These are phyloP conservation scores for Callocephalon fimbriatum DNA, from an alignment of 2,113 vertebrate genomes.

Conservation along the genomic window DNA sequence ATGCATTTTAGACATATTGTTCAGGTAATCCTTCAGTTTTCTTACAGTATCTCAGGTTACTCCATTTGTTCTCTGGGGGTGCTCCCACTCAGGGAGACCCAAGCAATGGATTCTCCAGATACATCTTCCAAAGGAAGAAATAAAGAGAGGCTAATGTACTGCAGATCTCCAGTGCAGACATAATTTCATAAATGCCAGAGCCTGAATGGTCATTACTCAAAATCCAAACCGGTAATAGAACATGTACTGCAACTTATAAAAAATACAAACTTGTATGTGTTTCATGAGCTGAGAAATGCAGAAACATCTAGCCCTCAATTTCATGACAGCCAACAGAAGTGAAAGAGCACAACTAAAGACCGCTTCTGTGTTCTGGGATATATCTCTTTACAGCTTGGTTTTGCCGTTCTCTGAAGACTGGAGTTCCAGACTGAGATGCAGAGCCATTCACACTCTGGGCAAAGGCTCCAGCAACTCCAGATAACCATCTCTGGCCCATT, in stretches of 20 bases:
- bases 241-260: not conserved
- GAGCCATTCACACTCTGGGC: not conserved
- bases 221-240: conserved; percentile 54
- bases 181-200: conserved; percentile 47
- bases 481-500: not conserved
- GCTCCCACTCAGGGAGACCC: not conserved
- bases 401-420: not conserved
- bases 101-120: not conserved
- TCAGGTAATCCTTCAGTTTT: not conserved
- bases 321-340: conserved; percentile 24
- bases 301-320: conserved; percentile 17
- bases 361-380: not conserved
- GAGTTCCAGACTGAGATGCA: not conserved
- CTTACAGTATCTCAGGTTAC: not conserved
- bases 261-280: not conserved
- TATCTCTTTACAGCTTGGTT: not conserved
- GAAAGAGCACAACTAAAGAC: not conserved
- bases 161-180: not conserved
- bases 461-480: not conserved
- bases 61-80: not conserved
- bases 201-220: conserved; percentile 41
- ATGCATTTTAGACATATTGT: not conserved
- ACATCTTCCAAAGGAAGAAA: conserved; percentile 15
- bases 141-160: conserved; percentile 8
- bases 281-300: not conserved